Conservation (phyloP, 2,797 vertebrate genomes). For the Poecilia velifera region DNA sequence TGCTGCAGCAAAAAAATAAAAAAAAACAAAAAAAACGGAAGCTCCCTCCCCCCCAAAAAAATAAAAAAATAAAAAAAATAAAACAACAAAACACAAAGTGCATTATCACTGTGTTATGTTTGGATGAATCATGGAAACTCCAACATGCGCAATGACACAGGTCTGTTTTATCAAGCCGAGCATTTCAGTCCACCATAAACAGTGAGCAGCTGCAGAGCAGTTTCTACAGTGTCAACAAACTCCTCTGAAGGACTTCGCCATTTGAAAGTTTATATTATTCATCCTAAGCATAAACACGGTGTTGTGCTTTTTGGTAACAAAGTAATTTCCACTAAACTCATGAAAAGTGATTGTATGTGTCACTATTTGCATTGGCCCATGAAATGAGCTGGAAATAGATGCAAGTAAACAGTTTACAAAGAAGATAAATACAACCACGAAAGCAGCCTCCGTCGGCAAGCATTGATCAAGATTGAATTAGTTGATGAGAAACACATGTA, state of each 20-base stretch:
- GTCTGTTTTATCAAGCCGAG: conserved; percentile 32
- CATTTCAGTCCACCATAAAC: conserved; percentile 46
- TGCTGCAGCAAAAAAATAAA: conserved; percentile 18
- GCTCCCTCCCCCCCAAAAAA: no score
- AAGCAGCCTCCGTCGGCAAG: background rate
- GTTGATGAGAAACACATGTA: conserved; percentile 3
- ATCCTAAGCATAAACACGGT: conserved; percentile 40
- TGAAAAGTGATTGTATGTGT: background rate
- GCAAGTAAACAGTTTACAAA: conserved; percentile 16
- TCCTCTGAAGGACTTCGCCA: conserved; percentile 14
- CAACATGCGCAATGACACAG: conserved; percentile 31
- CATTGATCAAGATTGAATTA: background rate
- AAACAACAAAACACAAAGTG: conserved; percentile 9
- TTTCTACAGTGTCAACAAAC: conserved; percentile 46
- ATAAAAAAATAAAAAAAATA: no score
- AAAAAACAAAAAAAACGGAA: background rate
- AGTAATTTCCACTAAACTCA: conserved; percentile 20
- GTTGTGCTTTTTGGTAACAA: background rate
- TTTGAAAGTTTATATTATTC: conserved; percentile 40
- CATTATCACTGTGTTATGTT: conserved; percentile 43
- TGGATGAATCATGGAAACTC: conserved; percentile 52
- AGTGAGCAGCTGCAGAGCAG: conserved; percentile 51
- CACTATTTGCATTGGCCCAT: background rate
- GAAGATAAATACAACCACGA: background rate
- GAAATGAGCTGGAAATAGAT: background rate